A percentile compares a stretch with the other conserved stretches of the same genome.
phyloP scores from a whole-genome alignment of 2,797 vertebrate genomes.

The Chloroceryle inda region DNA sequence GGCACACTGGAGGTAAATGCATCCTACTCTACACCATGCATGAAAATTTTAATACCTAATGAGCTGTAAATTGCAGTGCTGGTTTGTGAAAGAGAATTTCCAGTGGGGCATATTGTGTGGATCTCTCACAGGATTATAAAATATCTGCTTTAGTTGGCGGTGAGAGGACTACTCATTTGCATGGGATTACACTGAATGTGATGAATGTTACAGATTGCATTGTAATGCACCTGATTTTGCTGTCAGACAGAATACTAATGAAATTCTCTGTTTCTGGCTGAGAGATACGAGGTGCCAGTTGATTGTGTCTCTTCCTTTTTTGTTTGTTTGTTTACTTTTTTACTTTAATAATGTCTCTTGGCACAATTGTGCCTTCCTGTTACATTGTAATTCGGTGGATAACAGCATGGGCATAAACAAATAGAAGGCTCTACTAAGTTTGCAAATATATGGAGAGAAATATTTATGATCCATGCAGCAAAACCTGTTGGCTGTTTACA shows the following conservation, averaged over 20 bases:
- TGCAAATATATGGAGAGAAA: neutral
- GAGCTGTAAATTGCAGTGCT: slow-evolving; percentile 3
- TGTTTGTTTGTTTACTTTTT: slow-evolving; percentile 26
- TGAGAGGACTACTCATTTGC: slow-evolving; percentile 5
- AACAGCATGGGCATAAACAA: neutral
- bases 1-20: neutral
- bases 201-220: slow-evolving; percentile 10
- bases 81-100: neutral
- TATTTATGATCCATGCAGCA: neutral
- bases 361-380: neutral
- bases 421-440: neutral
- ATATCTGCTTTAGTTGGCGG: neutral
- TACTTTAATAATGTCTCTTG: slow-evolving; percentile 11
- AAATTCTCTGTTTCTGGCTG: neutral
- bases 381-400: neutral
- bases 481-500: neutral
- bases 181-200: slow-evolving; percentile 1
- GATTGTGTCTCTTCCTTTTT: neutral
- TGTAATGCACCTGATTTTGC: neutral
- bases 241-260: neutral
- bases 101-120: neutral
- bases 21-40: neutral
- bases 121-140: neutral
- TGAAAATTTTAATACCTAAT: neutral
- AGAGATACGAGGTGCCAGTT: neutral